These are phyloP conservation scores for Pantherophis vulpinus DNA, from an alignment of 2,797 vertebrate species.

Conservation along the genomic window DNA sequence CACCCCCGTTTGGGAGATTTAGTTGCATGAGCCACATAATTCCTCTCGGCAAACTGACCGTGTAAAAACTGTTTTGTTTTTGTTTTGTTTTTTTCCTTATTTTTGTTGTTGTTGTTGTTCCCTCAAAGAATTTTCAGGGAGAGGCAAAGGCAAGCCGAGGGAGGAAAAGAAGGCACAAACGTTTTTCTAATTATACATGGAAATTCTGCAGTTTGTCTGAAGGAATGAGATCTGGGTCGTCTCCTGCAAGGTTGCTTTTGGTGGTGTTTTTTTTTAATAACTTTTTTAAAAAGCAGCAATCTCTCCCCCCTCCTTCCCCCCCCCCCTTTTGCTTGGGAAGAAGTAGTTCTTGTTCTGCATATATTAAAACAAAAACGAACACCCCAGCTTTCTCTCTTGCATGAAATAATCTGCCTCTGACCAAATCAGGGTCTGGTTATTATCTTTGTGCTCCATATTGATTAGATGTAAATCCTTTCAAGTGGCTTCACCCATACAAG, in stretches of 20 bases:
- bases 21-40: neutral
- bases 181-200: slow-evolving; percentile 56
- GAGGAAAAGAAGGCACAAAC: slow-evolving; percentile 10
- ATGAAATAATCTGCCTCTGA: slow-evolving; percentile 55
- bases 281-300: slow-evolving; percentile 19
- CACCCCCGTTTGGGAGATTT: neutral
- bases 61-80: slow-evolving; percentile 38
- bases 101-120: neutral
- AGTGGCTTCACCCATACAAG: neutral
- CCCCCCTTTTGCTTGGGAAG: slow-evolving; percentile 46
- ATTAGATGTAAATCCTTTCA: neutral
- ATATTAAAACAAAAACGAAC: neutral
- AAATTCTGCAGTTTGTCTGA: slow-evolving; percentile 41
- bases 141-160: slow-evolving; percentile 35
- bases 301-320: slow-evolving; percentile 39
- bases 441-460: neutral
- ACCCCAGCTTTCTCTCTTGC: slow-evolving; percentile 11
- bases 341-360: slow-evolving; percentile 56
- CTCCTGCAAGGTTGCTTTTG: slow-evolving; percentile 22
- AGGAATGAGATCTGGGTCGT: slow-evolving; percentile 36
- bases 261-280: neutral
- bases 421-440: neutral
- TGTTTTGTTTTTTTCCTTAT: slow-evolving; percentile 48
- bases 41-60: neutral
- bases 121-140: neutral